phyloP scores from a whole-genome alignment of 2,113 vertebrate genomes.

The Carettochelys insculpta region DNA sequence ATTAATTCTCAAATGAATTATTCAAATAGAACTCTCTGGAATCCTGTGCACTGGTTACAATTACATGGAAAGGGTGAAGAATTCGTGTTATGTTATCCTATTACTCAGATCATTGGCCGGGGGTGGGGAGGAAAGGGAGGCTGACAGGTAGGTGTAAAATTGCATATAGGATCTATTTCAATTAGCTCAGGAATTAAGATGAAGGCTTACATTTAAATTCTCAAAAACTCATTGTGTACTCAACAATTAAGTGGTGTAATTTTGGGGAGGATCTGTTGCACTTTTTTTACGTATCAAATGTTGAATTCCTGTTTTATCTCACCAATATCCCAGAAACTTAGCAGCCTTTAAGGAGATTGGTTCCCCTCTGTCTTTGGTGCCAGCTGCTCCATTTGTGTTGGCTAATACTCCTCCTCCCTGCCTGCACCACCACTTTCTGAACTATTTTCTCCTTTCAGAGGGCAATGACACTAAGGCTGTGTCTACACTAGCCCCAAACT shows the following conservation, averaged over 20 bases:
- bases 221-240: accelerated
- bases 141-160: neutral
- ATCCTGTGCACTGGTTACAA: neutral
- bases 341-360: accelerated
- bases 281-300: accelerated
- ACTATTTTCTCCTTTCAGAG: neutral
- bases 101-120: neutral
- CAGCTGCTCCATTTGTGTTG: neutral
- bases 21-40: neutral
- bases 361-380: neutral
- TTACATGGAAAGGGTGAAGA: neutral
- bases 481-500: too few species aligned
- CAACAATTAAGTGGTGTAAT: accelerated
- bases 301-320: accelerated
- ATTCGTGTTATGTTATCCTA: neutral
- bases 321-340: accelerated
- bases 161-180: neutral
- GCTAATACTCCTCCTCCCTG: accelerated
- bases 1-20: neutral
- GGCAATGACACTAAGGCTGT: neutral
- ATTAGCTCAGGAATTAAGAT: neutral
- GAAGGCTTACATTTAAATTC: accelerated
- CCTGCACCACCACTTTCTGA: neutral
- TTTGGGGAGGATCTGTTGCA: neutral
- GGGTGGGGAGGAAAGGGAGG: neutral